Conservation (phyloP, 2,888 invertebrate species). For the Melolontha melolontha region DNA sequence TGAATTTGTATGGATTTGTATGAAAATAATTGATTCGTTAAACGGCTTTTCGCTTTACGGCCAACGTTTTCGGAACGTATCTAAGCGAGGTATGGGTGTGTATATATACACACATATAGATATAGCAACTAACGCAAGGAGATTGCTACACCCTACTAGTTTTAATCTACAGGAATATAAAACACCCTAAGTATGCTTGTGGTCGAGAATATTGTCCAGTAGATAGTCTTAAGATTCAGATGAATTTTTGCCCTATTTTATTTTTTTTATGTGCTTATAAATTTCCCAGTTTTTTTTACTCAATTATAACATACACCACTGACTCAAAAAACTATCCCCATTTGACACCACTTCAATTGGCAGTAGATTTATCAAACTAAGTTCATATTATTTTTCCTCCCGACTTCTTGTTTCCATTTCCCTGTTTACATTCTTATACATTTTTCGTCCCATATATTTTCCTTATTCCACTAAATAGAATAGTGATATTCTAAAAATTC, state of each 20-base stretch:
- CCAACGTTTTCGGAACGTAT: no score
- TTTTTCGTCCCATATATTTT: slow-evolving; percentile 16
- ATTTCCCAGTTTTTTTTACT: background rate
- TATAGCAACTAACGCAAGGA: slow-evolving; percentile 41
- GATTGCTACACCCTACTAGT: slow-evolving; percentile 50
- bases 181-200: slow-evolving; percentile 54
- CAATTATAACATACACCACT: slow-evolving; percentile 54
- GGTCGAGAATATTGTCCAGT: slow-evolving; percentile 61
- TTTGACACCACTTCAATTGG: slow-evolving; percentile 63
- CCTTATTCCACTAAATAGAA: slow-evolving; percentile 56
- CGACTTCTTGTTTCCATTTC: background rate
- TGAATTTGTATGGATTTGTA: no score
- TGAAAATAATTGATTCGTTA: no score
- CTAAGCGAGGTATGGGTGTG: no score
- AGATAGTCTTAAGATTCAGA: slow-evolving; percentile 58
- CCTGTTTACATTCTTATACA: background rate
- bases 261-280: background rate
- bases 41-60: no score
- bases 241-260: slow-evolving; percentile 1
- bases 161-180: slow-evolving; percentile 55
- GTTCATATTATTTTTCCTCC: slow-evolving; percentile 21
- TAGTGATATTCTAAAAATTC: slow-evolving; percentile 59
- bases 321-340: slow-evolving; percentile 59
- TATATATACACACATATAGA: no score
- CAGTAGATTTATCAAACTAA: slow-evolving; percentile 57